Base-by-base conservation (phyloP, 2,888 invertebrate genomes). In the Hemithea aestivaria region DNA sequence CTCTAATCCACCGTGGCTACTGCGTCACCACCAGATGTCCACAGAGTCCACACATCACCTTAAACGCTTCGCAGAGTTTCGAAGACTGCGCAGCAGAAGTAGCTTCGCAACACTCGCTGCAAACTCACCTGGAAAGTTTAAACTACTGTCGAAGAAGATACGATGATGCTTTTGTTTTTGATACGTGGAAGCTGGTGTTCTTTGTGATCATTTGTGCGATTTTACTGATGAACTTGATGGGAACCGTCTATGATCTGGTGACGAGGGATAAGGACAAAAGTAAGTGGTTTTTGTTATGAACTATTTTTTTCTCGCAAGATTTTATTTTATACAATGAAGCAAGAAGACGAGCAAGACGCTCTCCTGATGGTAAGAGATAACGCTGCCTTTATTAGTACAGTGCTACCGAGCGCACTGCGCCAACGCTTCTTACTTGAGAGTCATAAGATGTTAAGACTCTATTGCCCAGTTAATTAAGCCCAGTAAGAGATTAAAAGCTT, bases 1-100 rank as follows among this genome's bases (percentile, higher is more conserved):
- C 66, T 1, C 54, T 61, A 0, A 45, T 73, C 1, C 66, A 66
- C 24, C 63, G 72, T 1, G 72, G 73, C n/a, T 65, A 61, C 49
- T 72, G 71, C 45, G 46, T 71, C 24, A 61, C 49, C 33, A 33
- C 44, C 1, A 56, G 66, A 6, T 63, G 62, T 25, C 42, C 48
- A 11, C 24, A 40, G 3, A 16, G n/a, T n/a, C 24, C 7, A 1
- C 24, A 33, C 20, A 20, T n/a, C 20, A 26, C 11, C 16, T 7
- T 20, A 2, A 16, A 25, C 20, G 7, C 11, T 7, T 10, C 26
- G 8, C 12, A 12, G 21, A 10, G 10, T 1, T 16, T 16, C 32
- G 27, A 34, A 6, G 5, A 4, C 6, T 50, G 46, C 53, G 49
- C 16, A 51, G 55, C 38, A 47, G 50, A 23, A 40, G 38, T 24